Base-by-base conservation (phyloP, 2,797 vertebrate genomes). In the Thripadectes ignobilis region DNA sequence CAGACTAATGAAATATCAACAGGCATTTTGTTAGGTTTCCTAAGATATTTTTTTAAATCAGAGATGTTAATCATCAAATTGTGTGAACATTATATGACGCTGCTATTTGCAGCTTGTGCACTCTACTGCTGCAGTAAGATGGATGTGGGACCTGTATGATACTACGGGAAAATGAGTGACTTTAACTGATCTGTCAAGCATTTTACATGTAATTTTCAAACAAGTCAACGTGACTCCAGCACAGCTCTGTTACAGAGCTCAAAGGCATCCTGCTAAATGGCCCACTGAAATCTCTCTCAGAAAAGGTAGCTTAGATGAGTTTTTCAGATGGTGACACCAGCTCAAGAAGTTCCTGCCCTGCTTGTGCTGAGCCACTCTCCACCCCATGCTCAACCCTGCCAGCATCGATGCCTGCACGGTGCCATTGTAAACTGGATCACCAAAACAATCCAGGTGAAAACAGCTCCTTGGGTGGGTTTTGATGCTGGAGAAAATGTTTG, bases 371-470 rank as follows among this genome's bases (percentile, higher is more conserved):
- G 68, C 45, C 16, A 4, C 77, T 51, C 69, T 69, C 29, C 46
- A 78, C 1, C 12, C 38, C 58, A 27, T 55, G 48, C 20, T 49
- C 39, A 81, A 78, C 11, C 39, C 32, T 65, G 54, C 26, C 76
- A 92, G n/a, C 62, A 48, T 0, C 1, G 3, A 65, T 48, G 59
- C 41, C 73, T 59, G 41, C 1, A 0, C 0, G 0, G 52, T 6
- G 3, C 38, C 4, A 1, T 0, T 61, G 54, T 58, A 43, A 93
- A 83, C 38, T 27, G 29, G 19, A 94, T 82, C 65, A 49, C 19
- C 36, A 39, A 59, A 88, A 85, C 12, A 54, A 88, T 5, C 3
- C 2, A 88, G 16, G 21, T 29, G 71, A 88, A 92, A 91, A 5
- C n/a, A 75, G 41, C 73, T 69, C 87, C 45, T 78, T 66, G 29